These are phyloP conservation scores for Coracias cyanogaster DNA, from an alignment of 2,797 vertebrate genomes.

Conservation along the genomic window DNA sequence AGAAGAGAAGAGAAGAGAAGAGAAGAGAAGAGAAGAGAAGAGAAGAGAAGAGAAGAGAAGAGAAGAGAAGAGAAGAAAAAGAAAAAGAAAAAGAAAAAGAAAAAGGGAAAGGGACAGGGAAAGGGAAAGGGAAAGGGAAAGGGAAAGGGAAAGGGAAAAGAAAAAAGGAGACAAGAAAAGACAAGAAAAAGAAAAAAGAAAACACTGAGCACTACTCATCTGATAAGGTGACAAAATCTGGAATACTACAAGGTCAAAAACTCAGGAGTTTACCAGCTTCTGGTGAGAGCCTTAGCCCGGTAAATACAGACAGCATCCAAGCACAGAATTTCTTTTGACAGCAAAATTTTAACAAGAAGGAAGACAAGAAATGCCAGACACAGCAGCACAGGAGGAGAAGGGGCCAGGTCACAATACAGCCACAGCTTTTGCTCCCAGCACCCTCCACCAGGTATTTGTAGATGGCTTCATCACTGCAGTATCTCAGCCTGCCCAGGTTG, in stretches of 20 bases:
- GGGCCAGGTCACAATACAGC: not conserved
- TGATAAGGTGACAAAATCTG: conserved; percentile 6
- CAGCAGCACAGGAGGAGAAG: not conserved
- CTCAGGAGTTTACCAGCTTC: not conserved
- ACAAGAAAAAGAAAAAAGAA: not conserved
- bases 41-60: too few species aligned
- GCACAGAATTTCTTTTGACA: conserved; percentile 47
- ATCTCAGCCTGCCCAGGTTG: too few species aligned
- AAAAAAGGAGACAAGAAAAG: not conserved
- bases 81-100: too few species aligned
- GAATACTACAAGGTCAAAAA: not conserved
- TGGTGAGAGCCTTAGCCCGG: conserved; percentile 10
- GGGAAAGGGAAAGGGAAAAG: too few species aligned
- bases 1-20: too few species aligned
- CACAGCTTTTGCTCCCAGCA: not conserved
- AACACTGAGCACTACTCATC: not conserved
- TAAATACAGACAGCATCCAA: conserved; percentile 22
- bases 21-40: too few species aligned
- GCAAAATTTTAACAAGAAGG: not conserved
- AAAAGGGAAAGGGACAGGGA: too few species aligned
- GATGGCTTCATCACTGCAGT: not conserved
- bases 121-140: too few species aligned
- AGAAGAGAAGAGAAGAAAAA: too few species aligned
- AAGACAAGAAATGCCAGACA: not conserved
- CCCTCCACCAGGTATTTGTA: not conserved